Evolutionary conservation across 2,113 vertebrate genomes (phyloP).

Genomic region (Cheilinus undulatus): DNA sequence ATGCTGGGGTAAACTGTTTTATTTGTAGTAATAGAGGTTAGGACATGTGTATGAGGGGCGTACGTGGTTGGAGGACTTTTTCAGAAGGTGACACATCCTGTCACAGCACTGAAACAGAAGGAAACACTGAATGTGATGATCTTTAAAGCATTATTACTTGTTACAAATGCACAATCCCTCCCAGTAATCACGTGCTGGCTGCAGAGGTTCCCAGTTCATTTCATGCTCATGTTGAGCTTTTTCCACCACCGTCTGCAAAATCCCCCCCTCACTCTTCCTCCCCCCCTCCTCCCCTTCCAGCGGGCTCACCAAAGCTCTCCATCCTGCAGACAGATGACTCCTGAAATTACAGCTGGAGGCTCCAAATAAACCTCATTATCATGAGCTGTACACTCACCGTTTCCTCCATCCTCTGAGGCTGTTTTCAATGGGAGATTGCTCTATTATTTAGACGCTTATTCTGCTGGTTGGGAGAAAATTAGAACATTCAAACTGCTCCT

Average conservation of each 20-base stretch:
- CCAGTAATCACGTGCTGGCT: neutral
- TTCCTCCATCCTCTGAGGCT: conserved; percentile 26
- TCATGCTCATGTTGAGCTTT: conserved; percentile 19
- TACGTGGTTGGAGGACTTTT: no score
- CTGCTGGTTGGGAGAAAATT: conserved; percentile 1
- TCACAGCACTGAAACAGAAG: neutral
- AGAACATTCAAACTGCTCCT: neutral
- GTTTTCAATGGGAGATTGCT: conserved; percentile 4
- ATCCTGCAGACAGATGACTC: conserved; percentile 35
- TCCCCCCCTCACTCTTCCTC: neutral
- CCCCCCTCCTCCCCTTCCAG: conserved; percentile 1
- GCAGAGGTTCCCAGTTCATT: neutral
- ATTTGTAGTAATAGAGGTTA: no score
- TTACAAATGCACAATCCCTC: neutral
- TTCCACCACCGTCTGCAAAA: conserved; percentile 31
- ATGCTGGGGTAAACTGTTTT: no score
- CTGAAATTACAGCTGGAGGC: conserved; percentile 61
- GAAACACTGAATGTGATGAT: no score
- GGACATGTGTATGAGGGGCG: no score
- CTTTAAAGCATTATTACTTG: no score
- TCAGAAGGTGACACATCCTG: neutral
- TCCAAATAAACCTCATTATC: conserved; percentile 47
- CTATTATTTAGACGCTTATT: conserved; percentile 9
- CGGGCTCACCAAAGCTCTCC: conserved; percentile 36
- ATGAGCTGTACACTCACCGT: neutral